Evolutionary conservation across 2,888 invertebrate genomes (phyloP).

Genomic region (Platerodrilus igneus): DNA sequence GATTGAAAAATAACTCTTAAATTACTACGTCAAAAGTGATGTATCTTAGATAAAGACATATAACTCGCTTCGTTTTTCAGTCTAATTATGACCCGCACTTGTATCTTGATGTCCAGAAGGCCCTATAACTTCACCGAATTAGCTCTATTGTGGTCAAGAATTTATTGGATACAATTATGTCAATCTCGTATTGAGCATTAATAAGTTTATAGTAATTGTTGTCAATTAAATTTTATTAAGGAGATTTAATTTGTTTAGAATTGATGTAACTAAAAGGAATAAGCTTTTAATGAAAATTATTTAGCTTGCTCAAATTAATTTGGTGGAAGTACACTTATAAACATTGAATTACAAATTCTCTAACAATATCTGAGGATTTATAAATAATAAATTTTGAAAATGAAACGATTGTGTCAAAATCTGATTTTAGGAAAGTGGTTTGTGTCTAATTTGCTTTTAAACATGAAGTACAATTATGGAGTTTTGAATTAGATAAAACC

Average conservation of each 20-base stretch:
- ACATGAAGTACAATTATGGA: slow-evolving; percentile 27
- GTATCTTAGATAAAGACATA: slow-evolving; percentile 24
- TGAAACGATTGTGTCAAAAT: slow-evolving; percentile 14
- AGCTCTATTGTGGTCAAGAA: slow-evolving; percentile 12
- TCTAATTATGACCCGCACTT: slow-evolving; percentile 16
- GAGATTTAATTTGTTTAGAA: slow-evolving; percentile 11
- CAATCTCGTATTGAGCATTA: slow-evolving; percentile 13
- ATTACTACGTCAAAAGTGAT: slow-evolving; percentile 20
- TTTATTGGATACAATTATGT: slow-evolving; percentile 18
- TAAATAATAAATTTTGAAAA: too few relatives aligned
- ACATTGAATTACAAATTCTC: too few relatives aligned
- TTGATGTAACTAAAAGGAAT: too few relatives aligned
- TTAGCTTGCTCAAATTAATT: too few relatives aligned
- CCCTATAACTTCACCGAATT: slow-evolving; percentile 17
- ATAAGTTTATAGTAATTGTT: slow-evolving; percentile 18
- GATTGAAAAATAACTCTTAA: slow-evolving; percentile 26
- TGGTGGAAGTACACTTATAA: too few relatives aligned
- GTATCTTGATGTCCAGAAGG: slow-evolving; percentile 12
- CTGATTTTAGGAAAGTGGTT: slow-evolving; percentile 18
- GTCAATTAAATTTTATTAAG: slow-evolving; percentile 15
- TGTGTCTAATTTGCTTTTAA: slow-evolving; percentile 23
- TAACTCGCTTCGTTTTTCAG: slow-evolving; percentile 12
- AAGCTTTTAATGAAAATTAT: too few relatives aligned
- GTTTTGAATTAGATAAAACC: slow-evolving; percentile 39
- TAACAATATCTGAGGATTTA: too few relatives aligned